phyloP scores from a whole-genome alignment of 2,797 vertebrate genomes.

The Aulostomus chinensis region DNA sequence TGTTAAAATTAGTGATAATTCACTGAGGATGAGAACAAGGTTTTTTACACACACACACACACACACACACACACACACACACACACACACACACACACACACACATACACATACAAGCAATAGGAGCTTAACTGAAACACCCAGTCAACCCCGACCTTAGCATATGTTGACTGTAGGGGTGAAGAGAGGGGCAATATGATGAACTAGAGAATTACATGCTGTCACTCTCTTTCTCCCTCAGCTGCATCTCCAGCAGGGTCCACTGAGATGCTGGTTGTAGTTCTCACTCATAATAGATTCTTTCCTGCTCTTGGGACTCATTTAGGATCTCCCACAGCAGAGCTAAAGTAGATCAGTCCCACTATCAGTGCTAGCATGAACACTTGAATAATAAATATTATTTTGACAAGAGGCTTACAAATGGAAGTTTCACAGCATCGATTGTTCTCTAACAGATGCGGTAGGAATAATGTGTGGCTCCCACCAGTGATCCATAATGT shows the following conservation, averaged over 20 bases:
- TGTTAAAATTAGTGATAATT: too few relatives aligned
- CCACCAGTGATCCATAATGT: slow-evolving; percentile 27
- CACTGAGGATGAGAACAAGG: too few relatives aligned
- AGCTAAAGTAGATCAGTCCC: slow-evolving; percentile 20
- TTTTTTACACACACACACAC: neutral
- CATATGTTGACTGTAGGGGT: slow-evolving; percentile 33
- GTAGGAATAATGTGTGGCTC: slow-evolving; percentile 8
- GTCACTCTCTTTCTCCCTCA: neutral
- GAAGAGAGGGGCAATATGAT: slow-evolving; percentile 10
- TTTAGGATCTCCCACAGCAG: slow-evolving; percentile 27
- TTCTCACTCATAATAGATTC: too few relatives aligned
- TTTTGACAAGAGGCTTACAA: neutral
- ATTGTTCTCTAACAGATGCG: too few relatives aligned
- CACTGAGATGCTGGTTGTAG: too few relatives aligned
- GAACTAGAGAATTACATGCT: too few relatives aligned
- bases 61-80: neutral
- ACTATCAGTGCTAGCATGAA: slow-evolving; percentile 3
- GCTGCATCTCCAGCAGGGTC: neutral
- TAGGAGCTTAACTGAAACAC: slow-evolving; percentile 15
- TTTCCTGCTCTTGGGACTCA: slow-evolving; percentile 32
- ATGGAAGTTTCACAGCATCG: neutral
- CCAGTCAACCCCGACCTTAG: slow-evolving; percentile 17
- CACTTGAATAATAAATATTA: neutral
- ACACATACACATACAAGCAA: neutral
- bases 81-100: neutral